phyloP scores from a whole-genome alignment of 2,797 vertebrate genomes.

The Morelia viridis region DNA sequence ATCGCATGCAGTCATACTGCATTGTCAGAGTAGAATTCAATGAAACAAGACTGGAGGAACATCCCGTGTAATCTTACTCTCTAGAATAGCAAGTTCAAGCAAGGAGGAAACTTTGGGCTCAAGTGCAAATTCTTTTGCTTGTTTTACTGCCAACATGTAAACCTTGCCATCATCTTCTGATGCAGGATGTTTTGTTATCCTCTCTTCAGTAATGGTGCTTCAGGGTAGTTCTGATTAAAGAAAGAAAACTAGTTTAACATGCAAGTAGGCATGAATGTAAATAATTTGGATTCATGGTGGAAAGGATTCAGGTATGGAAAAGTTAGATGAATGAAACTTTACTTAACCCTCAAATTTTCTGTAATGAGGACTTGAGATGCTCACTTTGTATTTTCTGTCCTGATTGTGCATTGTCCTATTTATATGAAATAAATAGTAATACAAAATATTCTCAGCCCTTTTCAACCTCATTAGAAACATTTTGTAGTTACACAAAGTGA shows the following conservation, averaged over 20 bases:
- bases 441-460: neutral
- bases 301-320: neutral
- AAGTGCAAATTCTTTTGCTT: slow-evolving; percentile 41
- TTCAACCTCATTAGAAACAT: slow-evolving; percentile 31
- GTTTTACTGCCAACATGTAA: slow-evolving; percentile 59
- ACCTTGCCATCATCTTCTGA: slow-evolving; percentile 54
- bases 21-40: slow-evolving; percentile 64
- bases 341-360: neutral
- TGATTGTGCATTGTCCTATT: slow-evolving; percentile 19
- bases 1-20: slow-evolving; percentile 45
- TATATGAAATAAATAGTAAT: slow-evolving; percentile 50
- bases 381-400: neutral
- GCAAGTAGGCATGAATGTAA: neutral
- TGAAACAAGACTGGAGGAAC: slow-evolving; percentile 50
- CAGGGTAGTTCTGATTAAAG: neutral
- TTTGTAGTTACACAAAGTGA: neutral
- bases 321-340: neutral
- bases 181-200: slow-evolving; percentile 56
- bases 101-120: slow-evolving; percentile 23
- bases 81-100: slow-evolving; percentile 59
- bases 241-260: slow-evolving; percentile 9
- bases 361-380: neutral
- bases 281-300: slow-evolving; percentile 8
- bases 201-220: neutral
- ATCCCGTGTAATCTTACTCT: slow-evolving; percentile 44